A percentile compares a stretch with the other conserved stretches of the same genome.
Evolutionary conservation across 2,113 vertebrate species (phyloP).

Genomic region (Pionites leucogaster): DNA sequence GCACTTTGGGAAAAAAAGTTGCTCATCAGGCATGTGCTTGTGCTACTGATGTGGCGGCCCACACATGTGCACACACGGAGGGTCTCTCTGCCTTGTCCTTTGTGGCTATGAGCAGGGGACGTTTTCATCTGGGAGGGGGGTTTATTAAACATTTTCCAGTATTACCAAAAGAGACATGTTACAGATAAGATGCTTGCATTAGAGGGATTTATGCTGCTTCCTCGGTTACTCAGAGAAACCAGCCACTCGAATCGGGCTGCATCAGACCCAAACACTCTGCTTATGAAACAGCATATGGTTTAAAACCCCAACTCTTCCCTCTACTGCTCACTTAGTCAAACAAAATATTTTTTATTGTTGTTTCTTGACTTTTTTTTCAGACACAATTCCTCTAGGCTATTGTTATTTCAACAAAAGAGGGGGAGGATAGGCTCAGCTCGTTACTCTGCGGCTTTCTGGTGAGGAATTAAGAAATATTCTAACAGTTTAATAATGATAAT

Average conservation of each 20-base stretch:
- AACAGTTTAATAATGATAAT: constrained; percentile 72
- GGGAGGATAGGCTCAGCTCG: constrained; percentile 30
- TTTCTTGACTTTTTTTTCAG: constrained; percentile 64
- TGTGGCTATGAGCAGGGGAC: background rate
- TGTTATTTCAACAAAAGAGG: constrained; percentile 40
- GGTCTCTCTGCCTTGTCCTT: background rate
- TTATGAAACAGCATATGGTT: constrained; percentile 26
- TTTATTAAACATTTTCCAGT: background rate
- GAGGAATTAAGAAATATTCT: constrained; percentile 65
- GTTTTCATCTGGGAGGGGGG: background rate
- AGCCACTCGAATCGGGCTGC: background rate
- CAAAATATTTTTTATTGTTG: constrained; percentile 62
- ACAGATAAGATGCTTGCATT: background rate
- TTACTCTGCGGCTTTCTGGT: constrained; percentile 60
- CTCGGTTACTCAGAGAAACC: background rate
- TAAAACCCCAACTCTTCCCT: constrained; percentile 45
- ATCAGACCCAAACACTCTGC: background rate
- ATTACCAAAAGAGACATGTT: background rate
- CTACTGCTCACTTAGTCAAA: constrained; percentile 28
- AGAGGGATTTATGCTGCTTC: constrained; percentile 7
- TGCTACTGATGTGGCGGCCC: background rate
- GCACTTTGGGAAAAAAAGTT: rapidly evolving
- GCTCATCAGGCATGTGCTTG: background rate
- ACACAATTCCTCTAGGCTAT: constrained; percentile 66
- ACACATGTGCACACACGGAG: too few species aligned